Conservation (phyloP, 2,888 invertebrate genomes). For the Mimachlamys varia region DNA sequence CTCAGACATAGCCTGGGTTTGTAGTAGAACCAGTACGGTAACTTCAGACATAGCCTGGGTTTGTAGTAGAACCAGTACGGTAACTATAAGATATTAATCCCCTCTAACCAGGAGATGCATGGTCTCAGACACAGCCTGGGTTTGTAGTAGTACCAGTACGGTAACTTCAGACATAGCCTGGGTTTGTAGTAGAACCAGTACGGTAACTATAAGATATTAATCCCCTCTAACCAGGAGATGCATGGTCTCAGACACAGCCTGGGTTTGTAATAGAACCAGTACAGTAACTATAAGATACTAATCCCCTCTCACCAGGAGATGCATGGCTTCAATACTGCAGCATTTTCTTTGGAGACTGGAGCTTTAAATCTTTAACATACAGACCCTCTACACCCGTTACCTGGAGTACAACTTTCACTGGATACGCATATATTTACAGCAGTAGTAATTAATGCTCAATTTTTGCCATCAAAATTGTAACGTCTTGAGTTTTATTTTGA, state of each 20-base stretch:
- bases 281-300: not conserved
- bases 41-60: too few relatives aligned
- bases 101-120: too few relatives aligned
- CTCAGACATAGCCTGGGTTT: too few relatives aligned
- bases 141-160: too few relatives aligned
- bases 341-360: not conserved
- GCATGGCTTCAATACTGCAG: too few relatives aligned
- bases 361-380: not conserved
- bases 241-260: too few relatives aligned
- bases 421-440: not conserved
- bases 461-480: not conserved
- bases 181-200: not conserved
- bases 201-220: not conserved
- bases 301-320: not conserved
- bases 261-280: not conserved
- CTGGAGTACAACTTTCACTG: not conserved
- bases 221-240: not conserved
- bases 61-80: not conserved
- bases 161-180: too few relatives aligned
- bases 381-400: not conserved
- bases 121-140: too few relatives aligned
- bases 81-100: not conserved
- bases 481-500: not conserved
- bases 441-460: not conserved
- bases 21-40: too few relatives aligned